phyloP scores from a whole-genome alignment of 1,140 invertebrate genomes.

The Yoshiicerus persimilis region DNA sequence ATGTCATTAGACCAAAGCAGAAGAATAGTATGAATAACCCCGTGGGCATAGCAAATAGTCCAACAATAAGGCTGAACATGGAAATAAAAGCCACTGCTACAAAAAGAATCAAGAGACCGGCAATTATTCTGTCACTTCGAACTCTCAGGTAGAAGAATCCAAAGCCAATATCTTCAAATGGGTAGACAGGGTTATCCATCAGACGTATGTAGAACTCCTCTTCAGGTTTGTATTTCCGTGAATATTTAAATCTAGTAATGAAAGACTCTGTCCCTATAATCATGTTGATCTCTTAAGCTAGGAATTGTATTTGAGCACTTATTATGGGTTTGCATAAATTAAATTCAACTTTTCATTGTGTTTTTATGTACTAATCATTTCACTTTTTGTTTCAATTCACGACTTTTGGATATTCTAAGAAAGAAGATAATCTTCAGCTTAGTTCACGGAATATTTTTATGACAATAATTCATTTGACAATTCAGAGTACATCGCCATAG shows the following conservation, averaged over 20 bases:
- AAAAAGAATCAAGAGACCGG: not conserved
- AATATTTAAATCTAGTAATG: not conserved
- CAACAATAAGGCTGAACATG: not conserved
- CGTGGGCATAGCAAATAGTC: not conserved
- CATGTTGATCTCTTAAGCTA: too few relatives aligned
- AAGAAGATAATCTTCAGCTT: too few relatives aligned
- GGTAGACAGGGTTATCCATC: not conserved
- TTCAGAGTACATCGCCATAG: too few relatives aligned
- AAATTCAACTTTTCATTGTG: too few relatives aligned
- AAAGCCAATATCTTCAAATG: not conserved
- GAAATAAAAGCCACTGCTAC: not conserved
- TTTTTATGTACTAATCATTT: too few relatives aligned
- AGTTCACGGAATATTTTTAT: too few relatives aligned
- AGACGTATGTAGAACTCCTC: constrained; percentile 15
- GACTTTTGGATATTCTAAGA: too few relatives aligned
- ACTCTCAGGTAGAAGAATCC: constrained; percentile 8
- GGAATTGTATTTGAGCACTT: too few relatives aligned
- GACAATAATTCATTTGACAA: too few relatives aligned
- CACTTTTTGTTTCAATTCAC: too few relatives aligned
- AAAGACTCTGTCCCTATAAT: not conserved
- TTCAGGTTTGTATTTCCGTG: not conserved
- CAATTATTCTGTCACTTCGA: not conserved
- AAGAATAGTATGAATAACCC: not conserved
- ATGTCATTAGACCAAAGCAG: not conserved
- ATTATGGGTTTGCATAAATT: too few relatives aligned